Percentiles rank a stretch among this genome's conserved stretches.
Conservation (phyloP, 2,113 vertebrate species). For the Uria aalge region DNA sequence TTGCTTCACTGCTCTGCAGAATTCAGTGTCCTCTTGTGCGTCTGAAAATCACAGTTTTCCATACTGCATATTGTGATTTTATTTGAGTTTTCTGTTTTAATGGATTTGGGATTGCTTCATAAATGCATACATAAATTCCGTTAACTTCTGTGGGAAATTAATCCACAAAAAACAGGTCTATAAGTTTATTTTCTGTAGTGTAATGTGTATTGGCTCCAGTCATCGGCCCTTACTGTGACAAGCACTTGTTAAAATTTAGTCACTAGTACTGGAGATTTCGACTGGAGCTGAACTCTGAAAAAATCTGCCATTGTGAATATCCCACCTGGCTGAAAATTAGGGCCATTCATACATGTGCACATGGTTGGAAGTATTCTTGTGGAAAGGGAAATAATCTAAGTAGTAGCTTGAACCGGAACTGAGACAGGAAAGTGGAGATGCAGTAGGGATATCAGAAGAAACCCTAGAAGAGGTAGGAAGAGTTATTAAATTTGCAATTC, state of each 20-base stretch:
- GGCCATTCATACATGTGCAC: neutral
- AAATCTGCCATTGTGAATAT: neutral
- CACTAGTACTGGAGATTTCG: neutral
- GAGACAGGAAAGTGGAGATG: neutral
- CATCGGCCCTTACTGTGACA: neutral
- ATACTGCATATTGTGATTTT: neutral
- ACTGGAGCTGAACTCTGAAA: neutral
- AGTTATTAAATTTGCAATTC: neutral
- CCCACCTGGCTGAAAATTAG: neutral
- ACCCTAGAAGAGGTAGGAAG: neutral
- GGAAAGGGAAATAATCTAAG: neutral
- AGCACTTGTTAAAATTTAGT: neutral
- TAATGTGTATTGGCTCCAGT: neutral
- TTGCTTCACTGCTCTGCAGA: neutral
- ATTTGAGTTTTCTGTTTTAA: neutral
- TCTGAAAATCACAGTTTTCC: neutral
- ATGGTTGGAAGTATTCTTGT: neutral
- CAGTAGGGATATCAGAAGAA: neutral
- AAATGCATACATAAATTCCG: neutral
- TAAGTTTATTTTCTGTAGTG: neutral
- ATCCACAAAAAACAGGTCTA: fast-evolving
- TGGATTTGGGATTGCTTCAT: neutral
- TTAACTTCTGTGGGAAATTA: neutral
- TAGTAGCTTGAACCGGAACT: neutral
- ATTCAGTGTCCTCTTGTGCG: neutral